These are phyloP conservation scores for Apamea sordens DNA, from an alignment of 2,888 invertebrate genomes.

Conservation along the genomic window DNA sequence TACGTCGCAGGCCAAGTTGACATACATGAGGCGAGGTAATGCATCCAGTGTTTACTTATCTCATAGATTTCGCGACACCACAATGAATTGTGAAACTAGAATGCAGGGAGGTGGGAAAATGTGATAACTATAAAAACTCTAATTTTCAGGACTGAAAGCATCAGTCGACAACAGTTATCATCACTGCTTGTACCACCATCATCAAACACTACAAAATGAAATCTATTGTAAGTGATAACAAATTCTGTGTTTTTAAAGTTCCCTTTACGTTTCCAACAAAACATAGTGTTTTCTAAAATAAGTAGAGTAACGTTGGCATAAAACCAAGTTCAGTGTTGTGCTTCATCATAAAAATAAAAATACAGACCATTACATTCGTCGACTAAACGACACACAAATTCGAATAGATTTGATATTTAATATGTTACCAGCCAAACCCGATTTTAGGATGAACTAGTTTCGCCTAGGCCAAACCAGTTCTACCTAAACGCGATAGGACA, in stretches of 20 bases:
- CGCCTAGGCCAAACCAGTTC: too few relatives aligned
- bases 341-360: slow-evolving; percentile 24
- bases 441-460: too few relatives aligned
- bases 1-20: slow-evolving; percentile 83
- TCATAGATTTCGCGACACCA: slow-evolving; percentile 88
- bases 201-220: slow-evolving; percentile 82
- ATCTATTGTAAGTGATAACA: slow-evolving; percentile 85
- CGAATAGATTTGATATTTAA: slow-evolving; percentile 48
- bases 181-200: slow-evolving; percentile 76
- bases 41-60: slow-evolving; percentile 88
- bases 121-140: slow-evolving; percentile 86
- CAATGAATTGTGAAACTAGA: slow-evolving; percentile 84
- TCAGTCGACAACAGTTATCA: slow-evolving; percentile 81
- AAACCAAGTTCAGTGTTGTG: slow-evolving; percentile 35
- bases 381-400: slow-evolving; percentile 26
- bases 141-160: slow-evolving; percentile 83
- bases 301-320: slow-evolving; percentile 65
- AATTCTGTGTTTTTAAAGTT: slow-evolving; percentile 49
- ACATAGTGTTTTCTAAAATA: slow-evolving; percentile 12
- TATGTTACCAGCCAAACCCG: not conserved
- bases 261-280: not conserved
- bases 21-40: slow-evolving; percentile 87
- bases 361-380: slow-evolving; percentile 14
- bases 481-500: too few relatives aligned
- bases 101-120: slow-evolving; percentile 83